These are phyloP conservation scores for Pipistrellus pygmaeus DNA, from an alignment of 2,797 vertebrate species.

Conservation along the genomic window DNA sequence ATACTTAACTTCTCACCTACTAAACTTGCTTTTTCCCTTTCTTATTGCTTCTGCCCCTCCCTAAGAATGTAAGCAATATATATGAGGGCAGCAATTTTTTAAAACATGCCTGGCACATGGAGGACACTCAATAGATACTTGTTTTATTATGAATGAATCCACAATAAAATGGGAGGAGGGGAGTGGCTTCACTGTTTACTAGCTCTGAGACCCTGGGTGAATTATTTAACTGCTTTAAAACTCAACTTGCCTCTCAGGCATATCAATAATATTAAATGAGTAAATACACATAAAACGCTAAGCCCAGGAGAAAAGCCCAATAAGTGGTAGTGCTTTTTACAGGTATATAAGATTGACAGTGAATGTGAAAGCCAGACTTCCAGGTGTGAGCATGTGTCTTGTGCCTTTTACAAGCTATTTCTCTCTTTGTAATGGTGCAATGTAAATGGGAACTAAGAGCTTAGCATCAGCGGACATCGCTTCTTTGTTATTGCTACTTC, in stretches of 20 bases:
- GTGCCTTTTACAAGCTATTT: not conserved
- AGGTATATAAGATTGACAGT: not conserved
- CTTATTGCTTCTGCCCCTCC: not conserved
- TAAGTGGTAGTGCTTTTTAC: not conserved
- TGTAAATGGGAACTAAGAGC: not conserved
- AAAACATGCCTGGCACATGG: not conserved
- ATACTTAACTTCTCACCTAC: not conserved
- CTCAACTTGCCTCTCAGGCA: not conserved
- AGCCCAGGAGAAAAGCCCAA: not conserved
- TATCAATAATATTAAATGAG: slow-evolving; percentile 20
- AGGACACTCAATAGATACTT: slow-evolving; percentile 43
- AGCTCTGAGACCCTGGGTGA: slow-evolving; percentile 2
- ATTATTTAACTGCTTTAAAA: not conserved
- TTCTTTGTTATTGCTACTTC: not conserved
- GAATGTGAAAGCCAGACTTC: not conserved
- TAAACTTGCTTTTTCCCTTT: not conserved
- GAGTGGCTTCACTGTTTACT: not conserved
- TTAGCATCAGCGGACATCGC: not conserved
- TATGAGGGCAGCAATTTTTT: not conserved
- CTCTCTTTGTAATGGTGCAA: not conserved
- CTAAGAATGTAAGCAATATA: not conserved
- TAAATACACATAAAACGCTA: not conserved
- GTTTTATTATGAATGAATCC: slow-evolving; percentile 29
- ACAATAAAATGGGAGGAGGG: slow-evolving; percentile 26
- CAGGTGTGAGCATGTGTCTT: not conserved